Evolutionary conservation across 1,140 invertebrate species (phyloP), one percentile per base, ranked within the genome.

Genomic region (Magallana angulata): DNA sequence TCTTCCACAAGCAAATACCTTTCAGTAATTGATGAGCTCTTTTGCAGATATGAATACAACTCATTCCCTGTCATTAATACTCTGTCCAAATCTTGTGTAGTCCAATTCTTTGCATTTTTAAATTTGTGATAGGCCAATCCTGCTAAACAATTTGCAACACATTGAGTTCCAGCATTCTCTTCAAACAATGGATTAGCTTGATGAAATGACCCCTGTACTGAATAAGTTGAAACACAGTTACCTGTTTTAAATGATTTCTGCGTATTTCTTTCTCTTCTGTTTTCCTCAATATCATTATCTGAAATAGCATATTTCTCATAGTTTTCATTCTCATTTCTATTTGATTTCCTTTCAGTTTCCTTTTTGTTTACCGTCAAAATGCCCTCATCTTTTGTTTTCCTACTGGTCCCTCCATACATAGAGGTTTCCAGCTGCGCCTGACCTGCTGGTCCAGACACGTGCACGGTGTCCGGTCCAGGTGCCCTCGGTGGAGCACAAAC

Each of bases 111-210:
- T 9, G 81, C 58, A 56, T 48, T 18, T 36, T 60, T 86, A 18
- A 82, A 30, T 48, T 62, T 82, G 80, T 80, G 76, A 18, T 62
- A 71, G 8, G 57, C 36, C 7, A 82, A 24, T 62, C 71, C 85
- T 56, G 80, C 16, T 82, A 86, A 64, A 48, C 18, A 86, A 82
- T 86, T 86, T 82, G 85, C 76, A n/a, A 86, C 85, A 86, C 80
- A 86, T 14, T 86, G 85, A 14, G 48, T 82, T 18, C 85, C 80
- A 48, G 71, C 24, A 57, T 86, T 86, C 1, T 71, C 58, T 82
- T 80, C 36, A 82, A 86, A 86, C 48, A 80, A 56, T n/a, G 12
- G n/a, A 56, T 86, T 12, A 81, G 59, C 85, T 57, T 86, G 76
- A 71, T 86, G 85, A 82, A 86, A 86, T 14, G 56, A 82, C 14